phyloP scores from a whole-genome alignment of 2,888 invertebrate genomes.

The Lordiphosa fenestrarum region DNA sequence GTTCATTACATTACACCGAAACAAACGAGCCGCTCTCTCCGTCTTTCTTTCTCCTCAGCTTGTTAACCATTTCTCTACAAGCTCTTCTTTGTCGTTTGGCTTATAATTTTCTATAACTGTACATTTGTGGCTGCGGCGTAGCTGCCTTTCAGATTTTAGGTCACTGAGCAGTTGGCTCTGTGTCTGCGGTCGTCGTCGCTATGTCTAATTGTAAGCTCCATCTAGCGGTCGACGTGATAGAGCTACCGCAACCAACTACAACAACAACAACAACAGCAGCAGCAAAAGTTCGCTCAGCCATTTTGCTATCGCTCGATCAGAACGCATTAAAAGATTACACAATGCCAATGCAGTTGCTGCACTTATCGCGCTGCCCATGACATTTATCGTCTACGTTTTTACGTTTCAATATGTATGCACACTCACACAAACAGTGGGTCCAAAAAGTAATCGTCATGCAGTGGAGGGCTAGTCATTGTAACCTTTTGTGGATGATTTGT shows the following conservation, averaged over 20 bases:
- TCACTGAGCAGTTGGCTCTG: constrained; percentile 35
- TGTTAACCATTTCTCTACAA: constrained; percentile 26
- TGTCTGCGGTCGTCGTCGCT: constrained; percentile 8
- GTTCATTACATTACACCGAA: too few relatives aligned
- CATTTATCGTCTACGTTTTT: constrained; percentile 36
- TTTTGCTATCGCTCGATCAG: constrained; percentile 5
- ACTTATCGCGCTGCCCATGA: constrained; percentile 32
- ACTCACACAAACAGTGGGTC: not conserved
- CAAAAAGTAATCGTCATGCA: too few relatives aligned
- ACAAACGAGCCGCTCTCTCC: not conserved
- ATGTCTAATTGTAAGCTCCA: constrained; percentile 22
- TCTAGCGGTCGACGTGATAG: constrained; percentile 32
- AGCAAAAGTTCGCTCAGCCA: not conserved
- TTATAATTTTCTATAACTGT: constrained; percentile 64
- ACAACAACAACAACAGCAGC: not conserved
- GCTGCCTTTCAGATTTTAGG: constrained; percentile 35
- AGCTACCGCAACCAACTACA: constrained; percentile 29
- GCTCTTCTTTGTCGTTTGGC: constrained; percentile 43
- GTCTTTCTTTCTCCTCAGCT: constrained; percentile 6
- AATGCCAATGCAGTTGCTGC: constrained; percentile 8
- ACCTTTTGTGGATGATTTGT: too few relatives aligned
- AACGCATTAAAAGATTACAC: constrained; percentile 21
- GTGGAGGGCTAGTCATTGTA: too few relatives aligned
- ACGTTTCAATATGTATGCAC: constrained; percentile 1
- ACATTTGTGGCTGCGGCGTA: constrained; percentile 31